Percentiles rank a stretch among this genome's conserved stretches.
Conservation (phyloP, 2,113 vertebrate species). For the Pogona vitticeps region DNA sequence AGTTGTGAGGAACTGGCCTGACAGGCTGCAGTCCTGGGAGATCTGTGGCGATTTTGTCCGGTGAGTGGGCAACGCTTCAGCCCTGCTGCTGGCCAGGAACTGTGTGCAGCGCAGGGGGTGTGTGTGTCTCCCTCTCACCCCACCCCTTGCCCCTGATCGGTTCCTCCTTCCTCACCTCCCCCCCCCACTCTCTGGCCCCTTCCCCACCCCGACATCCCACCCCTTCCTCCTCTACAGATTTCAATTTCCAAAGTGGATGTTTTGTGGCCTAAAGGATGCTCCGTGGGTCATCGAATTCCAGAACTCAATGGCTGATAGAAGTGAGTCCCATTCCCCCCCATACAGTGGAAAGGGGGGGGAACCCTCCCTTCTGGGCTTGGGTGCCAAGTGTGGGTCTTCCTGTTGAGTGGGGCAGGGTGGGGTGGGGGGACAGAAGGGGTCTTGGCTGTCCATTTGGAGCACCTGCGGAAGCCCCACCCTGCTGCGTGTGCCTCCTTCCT, state of each 20-base stretch:
- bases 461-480: no score
- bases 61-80: no score
- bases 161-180: not conserved
- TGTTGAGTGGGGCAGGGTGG: no score
- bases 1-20: no score
- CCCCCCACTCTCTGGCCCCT: not conserved
- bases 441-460: no score
- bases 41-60: no score
- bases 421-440: no score
- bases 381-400: no score
- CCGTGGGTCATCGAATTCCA: not conserved
- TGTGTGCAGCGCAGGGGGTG: no score
- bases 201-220: not conserved
- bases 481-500: no score
- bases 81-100: no score
- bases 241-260: rapidly evolving
- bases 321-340: not conserved
- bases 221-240: not conserved
- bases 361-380: rapidly evolving
- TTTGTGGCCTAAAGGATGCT: not conserved
- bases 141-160: not conserved
- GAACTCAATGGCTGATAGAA: rapidly evolving
- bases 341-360: not conserved
- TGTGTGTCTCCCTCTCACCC: not conserved
- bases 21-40: no score